Conservation (phyloP, 2,888 invertebrate species). For the Drosophila mettleri region DNA sequence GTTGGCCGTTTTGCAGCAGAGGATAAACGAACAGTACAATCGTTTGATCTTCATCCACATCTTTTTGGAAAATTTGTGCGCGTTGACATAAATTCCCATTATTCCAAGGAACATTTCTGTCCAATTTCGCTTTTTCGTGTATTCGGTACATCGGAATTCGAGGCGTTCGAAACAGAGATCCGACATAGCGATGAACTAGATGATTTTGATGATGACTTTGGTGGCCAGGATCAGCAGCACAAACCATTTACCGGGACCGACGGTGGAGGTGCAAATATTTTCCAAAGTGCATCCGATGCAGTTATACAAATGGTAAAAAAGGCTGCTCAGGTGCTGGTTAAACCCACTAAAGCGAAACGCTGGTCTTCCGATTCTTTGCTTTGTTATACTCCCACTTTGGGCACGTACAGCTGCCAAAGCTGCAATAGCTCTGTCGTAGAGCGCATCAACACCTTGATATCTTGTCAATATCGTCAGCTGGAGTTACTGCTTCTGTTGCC, state of each 20-base stretch:
- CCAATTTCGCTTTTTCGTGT: constrained; percentile 97
- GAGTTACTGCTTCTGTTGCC: constrained; percentile 87
- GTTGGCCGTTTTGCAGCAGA: constrained; percentile 95
- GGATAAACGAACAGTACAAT: constrained; percentile 94
- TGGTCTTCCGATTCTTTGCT: constrained; percentile 55
- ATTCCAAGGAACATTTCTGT: constrained; percentile 98
- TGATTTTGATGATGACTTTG: constrained; percentile 88
- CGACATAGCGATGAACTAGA: constrained; percentile 89
- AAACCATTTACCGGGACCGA: constrained; percentile 84
- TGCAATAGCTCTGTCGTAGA: constrained; percentile 89
- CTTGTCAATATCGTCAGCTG: constrained; percentile 89
- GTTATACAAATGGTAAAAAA: constrained; percentile 96
- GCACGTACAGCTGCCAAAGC: constrained; percentile 90
- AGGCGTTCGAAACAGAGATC: constrained; percentile 93
- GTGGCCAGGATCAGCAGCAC: constrained; percentile 61
- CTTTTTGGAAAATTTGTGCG: constrained; percentile 95
- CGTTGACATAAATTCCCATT: constrained; percentile 96
- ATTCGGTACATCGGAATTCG: constrained; percentile 96
- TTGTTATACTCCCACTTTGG: constrained; percentile 90
- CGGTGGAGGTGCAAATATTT: constrained; percentile 88
- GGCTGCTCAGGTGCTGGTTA: constrained; percentile 93
- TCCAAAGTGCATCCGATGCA: constrained; percentile 95
- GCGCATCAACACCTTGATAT: constrained; percentile 90
- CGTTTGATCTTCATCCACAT: constrained; percentile 92
- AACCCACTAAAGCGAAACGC: constrained; percentile 85